Evolutionary conservation across 2,888 invertebrate genomes (phyloP).

Genomic region (Cacoxenus indagator): DNA sequence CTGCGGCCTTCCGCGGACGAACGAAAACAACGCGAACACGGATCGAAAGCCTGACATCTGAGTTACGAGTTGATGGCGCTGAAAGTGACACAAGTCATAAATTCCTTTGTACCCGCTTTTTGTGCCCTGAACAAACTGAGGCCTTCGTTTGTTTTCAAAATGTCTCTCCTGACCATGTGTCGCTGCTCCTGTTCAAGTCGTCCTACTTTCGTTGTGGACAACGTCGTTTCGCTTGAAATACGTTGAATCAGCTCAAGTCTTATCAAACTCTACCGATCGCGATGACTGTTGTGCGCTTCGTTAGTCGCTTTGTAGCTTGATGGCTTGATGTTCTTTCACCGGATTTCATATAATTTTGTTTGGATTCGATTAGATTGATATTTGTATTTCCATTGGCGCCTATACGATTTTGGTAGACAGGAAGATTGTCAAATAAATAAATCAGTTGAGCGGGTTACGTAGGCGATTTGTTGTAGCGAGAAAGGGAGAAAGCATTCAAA

Average conservation of each 20-base stretch:
- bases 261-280: slow-evolving; percentile 41
- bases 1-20: neutral
- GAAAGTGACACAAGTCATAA: slow-evolving; percentile 67
- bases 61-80: slow-evolving; percentile 65
- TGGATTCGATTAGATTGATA: slow-evolving; percentile 34
- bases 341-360: slow-evolving; percentile 20
- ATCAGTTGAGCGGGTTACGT: neutral
- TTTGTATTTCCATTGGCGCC: slow-evolving; percentile 53
- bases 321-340: slow-evolving; percentile 35
- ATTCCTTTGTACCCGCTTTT: slow-evolving; percentile 52
- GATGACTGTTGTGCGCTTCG: slow-evolving; percentile 49
- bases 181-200: neutral
- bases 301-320: slow-evolving; percentile 30
- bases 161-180: neutral
- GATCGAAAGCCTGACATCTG: slow-evolving; percentile 42
- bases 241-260: slow-evolving; percentile 47
- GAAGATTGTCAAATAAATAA: neutral
- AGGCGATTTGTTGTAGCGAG: too few relatives aligned
- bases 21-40: neutral
- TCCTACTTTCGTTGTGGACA: slow-evolving; percentile 47
- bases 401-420: slow-evolving; percentile 1
- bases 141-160: neutral
- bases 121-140: neutral
- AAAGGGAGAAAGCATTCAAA: too few relatives aligned
- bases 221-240: slow-evolving; percentile 53